A percentile compares a stretch with the other conserved stretches of the same genome.
phyloP scores from a whole-genome alignment of 2,888 invertebrate species.

The Trypoxylon attenuatum region DNA sequence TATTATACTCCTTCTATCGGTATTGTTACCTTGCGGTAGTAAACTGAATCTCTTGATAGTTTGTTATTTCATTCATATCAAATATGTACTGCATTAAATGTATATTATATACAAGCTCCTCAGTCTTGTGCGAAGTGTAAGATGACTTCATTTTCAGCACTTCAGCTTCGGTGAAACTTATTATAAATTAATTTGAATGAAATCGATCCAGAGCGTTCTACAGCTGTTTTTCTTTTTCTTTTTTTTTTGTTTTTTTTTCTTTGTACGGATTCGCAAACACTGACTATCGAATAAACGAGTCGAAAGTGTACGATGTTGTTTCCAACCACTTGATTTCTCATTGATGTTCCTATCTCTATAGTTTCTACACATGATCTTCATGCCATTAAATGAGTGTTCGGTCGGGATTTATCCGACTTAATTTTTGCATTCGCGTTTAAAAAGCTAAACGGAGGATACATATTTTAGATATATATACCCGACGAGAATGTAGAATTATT shows the following conservation, averaged over 20 bases:
- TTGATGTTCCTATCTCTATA: too few relatives aligned
- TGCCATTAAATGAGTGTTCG: too few relatives aligned
- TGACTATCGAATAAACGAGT: slow-evolving; percentile 16
- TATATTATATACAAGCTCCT: slow-evolving; percentile 60
- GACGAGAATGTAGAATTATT: background rate
- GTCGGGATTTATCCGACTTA: background rate
- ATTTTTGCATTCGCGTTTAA: background rate
- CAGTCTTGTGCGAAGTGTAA: slow-evolving; percentile 57
- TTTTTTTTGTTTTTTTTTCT: background rate
- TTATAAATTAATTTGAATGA: slow-evolving; percentile 15
- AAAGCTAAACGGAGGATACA: slow-evolving; percentile 16
- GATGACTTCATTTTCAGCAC: slow-evolving; percentile 26
- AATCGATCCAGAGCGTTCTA: background rate
- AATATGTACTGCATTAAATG: slow-evolving; percentile 45
- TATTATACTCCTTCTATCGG: slow-evolving; percentile 29
- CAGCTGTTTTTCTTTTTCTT: background rate
- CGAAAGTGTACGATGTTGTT: background rate
- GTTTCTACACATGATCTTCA: too few relatives aligned
- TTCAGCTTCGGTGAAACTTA: slow-evolving; percentile 30
- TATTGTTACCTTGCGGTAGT: slow-evolving; percentile 29
- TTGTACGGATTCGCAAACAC: slow-evolving; percentile 2
- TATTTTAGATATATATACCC: slow-evolving; percentile 4
- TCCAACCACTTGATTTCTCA: too few relatives aligned
- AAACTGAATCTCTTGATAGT: slow-evolving; percentile 33
- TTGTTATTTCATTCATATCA: slow-evolving; percentile 51